Base-by-base conservation (phyloP, 2,888 invertebrate genomes). In the Callinectes sapidus region DNA sequence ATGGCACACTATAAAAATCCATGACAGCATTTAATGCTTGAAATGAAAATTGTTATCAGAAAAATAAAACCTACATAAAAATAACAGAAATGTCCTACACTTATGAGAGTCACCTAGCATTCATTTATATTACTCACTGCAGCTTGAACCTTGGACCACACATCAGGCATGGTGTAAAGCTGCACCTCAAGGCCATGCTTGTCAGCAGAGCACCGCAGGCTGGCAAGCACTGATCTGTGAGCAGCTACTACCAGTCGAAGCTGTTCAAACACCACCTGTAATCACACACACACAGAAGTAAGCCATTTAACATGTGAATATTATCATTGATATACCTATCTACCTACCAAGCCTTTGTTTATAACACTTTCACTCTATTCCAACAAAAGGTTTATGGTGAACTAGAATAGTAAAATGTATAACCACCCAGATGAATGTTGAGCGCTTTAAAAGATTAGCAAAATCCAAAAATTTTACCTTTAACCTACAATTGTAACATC, bases 111-210 rank as follows among this genome's bases (percentile, higher is more conserved):
- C 61, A 16, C 18, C 23, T 5, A 16, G 16, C 18, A 10, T 0
- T 23, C 55, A 61, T 23, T 61, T 18, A 23, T 61, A 61, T 23
- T 8, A 92, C 94, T 87, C 66, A 94, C 94, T 95, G 98, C 98
- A 95, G 97, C 97, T 96, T 99, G 98, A 71, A 98, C 98, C 95
- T 98, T 97, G 85, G 97, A 97, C 98, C 98, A 99, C 95, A 98
- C 98, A 95, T 98, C 98, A 77, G 97, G 96, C 95, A 97, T 97
- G 95, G 97, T 97, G 95, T 98, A 98, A 87, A 97, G 95, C 91
- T 96, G 96, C 88, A 96, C 95, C 95, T 96, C 96, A n/a, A 96
- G 95, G 93, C 96, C 96, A 95, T 97, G 96, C 91, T 96, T 96
- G 94, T 96, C 96, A n/a, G 96, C 96, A 87, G 97, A 97, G 95